Evolutionary conservation across 1,140 invertebrate genomes (phyloP).

Genomic region (Heliconius hermathena): DNA sequence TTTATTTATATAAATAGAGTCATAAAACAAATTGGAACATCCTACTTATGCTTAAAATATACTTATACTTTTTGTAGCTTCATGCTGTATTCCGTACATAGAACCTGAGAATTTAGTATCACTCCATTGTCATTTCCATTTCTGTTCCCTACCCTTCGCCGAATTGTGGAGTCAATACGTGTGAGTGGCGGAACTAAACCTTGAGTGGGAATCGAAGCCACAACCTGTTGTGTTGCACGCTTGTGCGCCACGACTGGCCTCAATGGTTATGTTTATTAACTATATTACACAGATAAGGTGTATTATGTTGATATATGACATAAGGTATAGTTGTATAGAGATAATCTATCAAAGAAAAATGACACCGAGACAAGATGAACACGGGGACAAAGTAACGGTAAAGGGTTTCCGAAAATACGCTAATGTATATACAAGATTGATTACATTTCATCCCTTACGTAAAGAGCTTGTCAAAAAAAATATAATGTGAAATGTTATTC

Average conservation of each 20-base stretch:
- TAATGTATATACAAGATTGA: constrained; percentile 28
- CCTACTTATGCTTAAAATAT: neutral
- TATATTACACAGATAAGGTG: neutral
- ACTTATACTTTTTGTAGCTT: neutral
- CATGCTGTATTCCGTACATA: too few species aligned
- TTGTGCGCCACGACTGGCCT: too few species aligned
- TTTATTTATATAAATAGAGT: neutral
- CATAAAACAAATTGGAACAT: constrained; percentile 1
- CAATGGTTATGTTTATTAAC: neutral
- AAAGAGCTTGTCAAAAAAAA: neutral
- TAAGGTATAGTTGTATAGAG: neutral
- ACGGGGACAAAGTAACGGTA: neutral
- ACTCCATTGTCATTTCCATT: too few species aligned
- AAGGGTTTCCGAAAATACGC: constrained; percentile 21
- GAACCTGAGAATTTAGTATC: too few species aligned
- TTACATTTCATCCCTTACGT: constrained; percentile 12
- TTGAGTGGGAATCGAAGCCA: too few species aligned
- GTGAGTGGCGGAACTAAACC: too few species aligned
- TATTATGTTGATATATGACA: neutral
- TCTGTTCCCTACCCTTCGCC: too few species aligned
- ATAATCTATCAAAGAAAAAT: constrained; percentile 28
- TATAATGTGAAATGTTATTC: neutral
- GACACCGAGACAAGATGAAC: constrained; percentile 14
- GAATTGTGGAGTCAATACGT: too few species aligned
- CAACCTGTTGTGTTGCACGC: too few species aligned